Conservation (phyloP, 1,140 invertebrate genomes). For the Fopius arisanus region DNA sequence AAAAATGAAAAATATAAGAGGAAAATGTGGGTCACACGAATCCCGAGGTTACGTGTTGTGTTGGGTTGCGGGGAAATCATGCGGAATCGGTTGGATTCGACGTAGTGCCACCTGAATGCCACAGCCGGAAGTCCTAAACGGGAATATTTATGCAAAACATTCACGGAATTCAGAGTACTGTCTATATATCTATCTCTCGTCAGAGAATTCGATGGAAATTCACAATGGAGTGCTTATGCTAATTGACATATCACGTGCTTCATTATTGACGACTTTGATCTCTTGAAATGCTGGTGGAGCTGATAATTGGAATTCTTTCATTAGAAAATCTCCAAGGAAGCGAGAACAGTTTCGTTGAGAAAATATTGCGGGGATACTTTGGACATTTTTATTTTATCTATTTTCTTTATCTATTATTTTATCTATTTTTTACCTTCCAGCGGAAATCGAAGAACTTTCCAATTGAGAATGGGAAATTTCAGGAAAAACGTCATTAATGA, state of each 20-base stretch:
- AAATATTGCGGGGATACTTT: no score
- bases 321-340: conserved; percentile 46
- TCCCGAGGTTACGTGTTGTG: conserved; percentile 23
- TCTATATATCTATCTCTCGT: no score
- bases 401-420: no score
- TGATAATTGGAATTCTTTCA: conserved; percentile 29
- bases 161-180: not conserved
- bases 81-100: conserved; percentile 5
- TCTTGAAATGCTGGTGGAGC: no score
- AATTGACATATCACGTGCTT: conserved; percentile 5
- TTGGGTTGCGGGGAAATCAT: conserved; percentile 26
- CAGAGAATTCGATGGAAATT: not conserved
- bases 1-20: not conserved
- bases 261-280: no score
- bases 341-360: no score
- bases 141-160: conserved; percentile 25
- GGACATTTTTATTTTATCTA: no score
- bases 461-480: no score
- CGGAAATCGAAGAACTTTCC: no score
- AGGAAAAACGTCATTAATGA: no score
- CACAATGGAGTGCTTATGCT: conserved; percentile 14
- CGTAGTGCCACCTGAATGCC: not conserved
- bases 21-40: conserved; percentile 21
- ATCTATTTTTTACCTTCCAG: no score
- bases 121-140: conserved; percentile 16